These are phyloP conservation scores for Clepsis dumicolana DNA, from an alignment of 2,888 invertebrate species.

Conservation along the genomic window DNA sequence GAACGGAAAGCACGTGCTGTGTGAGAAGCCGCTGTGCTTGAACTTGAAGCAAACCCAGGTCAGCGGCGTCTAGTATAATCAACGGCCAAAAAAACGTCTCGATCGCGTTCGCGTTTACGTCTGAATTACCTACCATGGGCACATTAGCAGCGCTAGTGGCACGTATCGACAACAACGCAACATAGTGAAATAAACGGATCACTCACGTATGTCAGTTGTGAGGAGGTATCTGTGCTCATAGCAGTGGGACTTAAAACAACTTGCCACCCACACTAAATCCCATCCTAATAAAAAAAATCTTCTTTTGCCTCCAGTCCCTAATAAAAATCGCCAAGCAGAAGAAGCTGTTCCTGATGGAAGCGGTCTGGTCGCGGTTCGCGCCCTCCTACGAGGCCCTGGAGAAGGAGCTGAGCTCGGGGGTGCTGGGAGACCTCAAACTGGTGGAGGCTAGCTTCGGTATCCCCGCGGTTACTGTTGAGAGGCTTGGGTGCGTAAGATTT, in stretches of 20 bases:
- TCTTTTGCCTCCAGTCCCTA: conserved; percentile 75
- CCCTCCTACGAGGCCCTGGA: conserved; percentile 91
- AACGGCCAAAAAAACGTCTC: too few species aligned
- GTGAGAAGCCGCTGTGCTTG: conserved; percentile 96
- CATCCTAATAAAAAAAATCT: too few species aligned
- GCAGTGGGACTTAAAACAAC: too few species aligned
- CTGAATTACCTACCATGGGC: too few species aligned
- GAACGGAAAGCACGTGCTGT: conserved; percentile 94
- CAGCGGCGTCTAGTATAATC: background rate
- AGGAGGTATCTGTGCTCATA: too few species aligned
- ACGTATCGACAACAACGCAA: too few species aligned
- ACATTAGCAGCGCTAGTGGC: too few species aligned
- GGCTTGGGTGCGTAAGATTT: conserved; percentile 64
- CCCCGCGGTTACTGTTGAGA: conserved; percentile 70
- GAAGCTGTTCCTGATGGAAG: conserved; percentile 94
- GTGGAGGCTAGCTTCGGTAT: conserved; percentile 90
- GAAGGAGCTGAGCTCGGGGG: conserved; percentile 88
- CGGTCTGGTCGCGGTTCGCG: conserved; percentile 95
- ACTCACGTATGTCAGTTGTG: too few species aligned
- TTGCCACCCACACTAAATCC: too few species aligned
- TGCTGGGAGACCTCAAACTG: conserved; percentile 89
- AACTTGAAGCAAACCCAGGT: conserved; percentile 90
- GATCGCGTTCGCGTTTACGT: too few species aligned
- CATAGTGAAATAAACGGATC: too few species aligned
- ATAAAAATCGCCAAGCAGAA: conserved; percentile 89